Conservation (phyloP, 2,113 vertebrate species). For the Illadopsis cleaveri region DNA sequence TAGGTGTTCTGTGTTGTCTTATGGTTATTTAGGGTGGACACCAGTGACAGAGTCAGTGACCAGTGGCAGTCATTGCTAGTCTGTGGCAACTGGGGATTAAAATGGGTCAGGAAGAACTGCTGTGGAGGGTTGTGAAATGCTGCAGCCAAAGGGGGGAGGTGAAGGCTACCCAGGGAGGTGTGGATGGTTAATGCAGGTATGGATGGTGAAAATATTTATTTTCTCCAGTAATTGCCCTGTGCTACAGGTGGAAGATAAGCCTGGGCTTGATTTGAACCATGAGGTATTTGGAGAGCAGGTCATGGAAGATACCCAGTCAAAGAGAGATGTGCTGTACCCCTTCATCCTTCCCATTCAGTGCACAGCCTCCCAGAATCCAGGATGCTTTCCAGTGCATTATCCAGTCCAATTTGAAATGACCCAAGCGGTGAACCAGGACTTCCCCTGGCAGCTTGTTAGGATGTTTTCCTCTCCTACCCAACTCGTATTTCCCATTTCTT, state of each 20-base stretch:
- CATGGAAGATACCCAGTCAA: neutral
- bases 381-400: conserved; percentile 32
- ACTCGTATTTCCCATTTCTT: conserved; percentile 20
- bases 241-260: neutral
- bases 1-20: neutral
- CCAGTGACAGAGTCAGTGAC: neutral
- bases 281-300: neutral
- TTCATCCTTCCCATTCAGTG: neutral
- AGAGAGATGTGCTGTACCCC: neutral
- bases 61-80: neutral
- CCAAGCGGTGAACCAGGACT: neutral
- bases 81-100: neutral
- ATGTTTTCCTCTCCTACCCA: conserved; percentile 23
- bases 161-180: neutral
- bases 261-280: neutral
- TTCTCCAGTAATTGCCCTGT: neutral
- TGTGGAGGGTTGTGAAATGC: neutral
- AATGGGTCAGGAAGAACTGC: neutral
- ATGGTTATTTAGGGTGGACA: neutral
- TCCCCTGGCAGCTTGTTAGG: conserved; percentile 41
- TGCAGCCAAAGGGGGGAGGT: neutral
- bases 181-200: neutral
- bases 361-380: neutral
- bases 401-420: conserved; percentile 29
- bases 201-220: neutral